Base-by-base conservation (phyloP, 2,113 vertebrate species). In the Baryphthengus martii region DNA sequence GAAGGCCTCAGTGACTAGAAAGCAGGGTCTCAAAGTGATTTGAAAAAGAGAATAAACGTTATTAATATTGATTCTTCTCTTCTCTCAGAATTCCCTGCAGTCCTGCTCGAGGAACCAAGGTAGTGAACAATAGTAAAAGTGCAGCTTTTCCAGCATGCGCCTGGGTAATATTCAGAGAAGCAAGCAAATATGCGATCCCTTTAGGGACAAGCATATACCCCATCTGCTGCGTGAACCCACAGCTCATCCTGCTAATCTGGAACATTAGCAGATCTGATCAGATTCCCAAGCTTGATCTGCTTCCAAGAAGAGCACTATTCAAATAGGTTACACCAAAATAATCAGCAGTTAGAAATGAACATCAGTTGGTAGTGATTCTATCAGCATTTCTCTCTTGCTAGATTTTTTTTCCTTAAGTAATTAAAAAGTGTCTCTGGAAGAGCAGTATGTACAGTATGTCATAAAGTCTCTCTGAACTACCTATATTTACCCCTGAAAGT, bases 401-500 rank as follows among this genome's bases (percentile, higher is more conserved):
- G 93, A 91, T 97, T 97, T 97, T 97, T 95, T 70, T 92, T 82
- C 90, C 91, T 98, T 97, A 98, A 98, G 98, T 99, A 99, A 99
- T 99, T 99, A 99, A 99, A 99, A 98, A 98, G 98, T 98, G 98
- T 99, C 98, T 98, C 98, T 98, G 97, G 97, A 97, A 98, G 96
- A 99, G 98, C 98, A 98, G 98, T 98, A 98, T 98, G 97, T 98
- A 97, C 97, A 75, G 98, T 98, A 97, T 98, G 99, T 99, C 99
- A 98, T 98, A 98, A 98, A 98, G 98, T 98, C 98, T 99, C 99
- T 99, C 99, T 99, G 99, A 99, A 99, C 99, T 99, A 99, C 99
- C 99, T 99, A 99, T 99, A 99, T 99, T 99, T 99, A 99, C 98
- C 97, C 98, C 98, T 99, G 99, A 99, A 99, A 99, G 99, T 99